Evolutionary conservation across 2,113 vertebrate species (phyloP).

Genomic region (Elaphurus davidianus): DNA sequence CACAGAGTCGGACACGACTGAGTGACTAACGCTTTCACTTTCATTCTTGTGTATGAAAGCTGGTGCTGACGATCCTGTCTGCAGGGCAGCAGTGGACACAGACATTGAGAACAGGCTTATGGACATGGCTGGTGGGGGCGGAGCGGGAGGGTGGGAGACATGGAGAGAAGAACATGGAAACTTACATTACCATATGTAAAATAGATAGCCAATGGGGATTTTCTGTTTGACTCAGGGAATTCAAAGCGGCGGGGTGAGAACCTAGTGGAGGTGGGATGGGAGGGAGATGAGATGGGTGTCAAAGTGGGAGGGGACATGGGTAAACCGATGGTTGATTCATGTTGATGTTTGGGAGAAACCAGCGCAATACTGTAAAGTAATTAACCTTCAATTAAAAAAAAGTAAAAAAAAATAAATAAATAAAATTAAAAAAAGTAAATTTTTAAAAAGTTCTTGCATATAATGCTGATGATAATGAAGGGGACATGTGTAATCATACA

Average conservation of each 20-base stretch:
- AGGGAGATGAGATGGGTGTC: neutral
- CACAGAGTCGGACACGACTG: neutral
- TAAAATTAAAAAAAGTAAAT: neutral
- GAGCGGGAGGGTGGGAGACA: neutral
- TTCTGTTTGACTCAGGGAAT: neutral
- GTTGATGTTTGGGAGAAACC: neutral
- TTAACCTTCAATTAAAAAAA: neutral
- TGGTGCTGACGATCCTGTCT: neutral
- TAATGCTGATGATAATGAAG: neutral
- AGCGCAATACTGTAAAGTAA: neutral
- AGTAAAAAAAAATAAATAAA: too few species aligned
- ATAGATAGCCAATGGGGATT: neutral
- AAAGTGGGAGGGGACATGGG: neutral
- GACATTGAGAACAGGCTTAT: neutral
- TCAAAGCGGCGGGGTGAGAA: neutral
- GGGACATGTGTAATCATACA: fast-evolving
- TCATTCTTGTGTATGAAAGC: neutral
- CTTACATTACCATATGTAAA: neutral
- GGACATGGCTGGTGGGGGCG: neutral
- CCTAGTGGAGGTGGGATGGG: neutral
- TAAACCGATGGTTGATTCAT: neutral
- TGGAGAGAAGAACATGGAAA: neutral
- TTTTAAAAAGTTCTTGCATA: neutral
- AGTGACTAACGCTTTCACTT: neutral
- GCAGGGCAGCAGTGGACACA: neutral